A percentile compares a stretch with the other conserved stretches of the same genome.
Conservation (phyloP, 1,140 invertebrate genomes). For the Brachionus angularis region DNA sequence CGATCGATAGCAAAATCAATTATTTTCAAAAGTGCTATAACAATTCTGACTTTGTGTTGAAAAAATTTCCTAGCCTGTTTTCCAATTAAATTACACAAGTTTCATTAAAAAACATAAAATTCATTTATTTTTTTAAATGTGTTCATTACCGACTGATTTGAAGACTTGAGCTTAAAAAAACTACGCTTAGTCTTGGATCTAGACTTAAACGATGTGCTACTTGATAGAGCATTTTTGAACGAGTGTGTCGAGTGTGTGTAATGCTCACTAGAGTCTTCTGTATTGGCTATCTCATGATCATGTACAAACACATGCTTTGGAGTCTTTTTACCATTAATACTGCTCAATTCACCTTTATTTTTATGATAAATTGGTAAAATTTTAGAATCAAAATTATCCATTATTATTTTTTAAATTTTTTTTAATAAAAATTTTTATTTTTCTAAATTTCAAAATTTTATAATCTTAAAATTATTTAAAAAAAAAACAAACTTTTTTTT, state of each 20-base stretch:
- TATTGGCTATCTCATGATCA: background rate
- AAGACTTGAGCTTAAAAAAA: too few relatives aligned
- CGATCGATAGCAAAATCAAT: conserved; percentile 18
- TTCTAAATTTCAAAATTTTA: background rate
- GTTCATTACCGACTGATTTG: too few relatives aligned
- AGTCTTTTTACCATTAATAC: background rate
- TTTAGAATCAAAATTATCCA: conserved; percentile 27
- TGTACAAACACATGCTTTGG: background rate
- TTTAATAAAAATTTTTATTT: background rate
- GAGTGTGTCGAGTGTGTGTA: conserved; percentile 11
- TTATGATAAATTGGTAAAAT: conserved; percentile 29
- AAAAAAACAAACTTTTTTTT: too few relatives aligned
- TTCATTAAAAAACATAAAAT: too few relatives aligned
- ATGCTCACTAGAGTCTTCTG: background rate
- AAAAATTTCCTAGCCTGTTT: conserved; percentile 39
- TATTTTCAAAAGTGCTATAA: background rate
- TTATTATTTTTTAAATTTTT: conserved; percentile 7
- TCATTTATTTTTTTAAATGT: too few relatives aligned
- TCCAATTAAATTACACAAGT: too few relatives aligned
- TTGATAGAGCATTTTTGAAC: too few relatives aligned
- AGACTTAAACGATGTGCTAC: too few relatives aligned
- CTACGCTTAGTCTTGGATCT: too few relatives aligned
- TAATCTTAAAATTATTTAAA: too few relatives aligned
- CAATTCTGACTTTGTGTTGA: conserved; percentile 28
- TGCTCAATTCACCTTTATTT: background rate